Evolutionary conservation across 2,888 invertebrate genomes (phyloP).

Genomic region (Gisinianus flammeolus): DNA sequence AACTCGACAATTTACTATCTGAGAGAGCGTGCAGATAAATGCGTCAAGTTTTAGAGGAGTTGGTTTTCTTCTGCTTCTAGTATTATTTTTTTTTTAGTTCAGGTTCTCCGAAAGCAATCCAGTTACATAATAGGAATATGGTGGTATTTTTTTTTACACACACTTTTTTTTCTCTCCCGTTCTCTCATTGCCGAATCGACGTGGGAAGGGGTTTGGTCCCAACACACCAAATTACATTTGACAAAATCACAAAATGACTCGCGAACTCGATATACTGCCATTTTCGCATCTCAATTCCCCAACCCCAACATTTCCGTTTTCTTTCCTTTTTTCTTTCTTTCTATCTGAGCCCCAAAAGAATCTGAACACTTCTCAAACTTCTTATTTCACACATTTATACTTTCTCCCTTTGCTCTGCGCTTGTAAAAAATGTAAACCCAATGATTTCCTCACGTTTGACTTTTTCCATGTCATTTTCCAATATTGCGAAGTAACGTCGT

Average conservation of each 20-base stretch:
- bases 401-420: too few relatives aligned
- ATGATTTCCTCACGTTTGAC: too few relatives aligned
- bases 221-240: background rate
- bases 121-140: background rate
- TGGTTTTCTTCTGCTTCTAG: background rate
- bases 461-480: too few relatives aligned
- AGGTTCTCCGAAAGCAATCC: background rate
- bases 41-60: background rate
- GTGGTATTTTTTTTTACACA: background rate
- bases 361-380: too few relatives aligned
- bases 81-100: background rate
- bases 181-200: background rate
- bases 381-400: too few relatives aligned
- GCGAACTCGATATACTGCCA: background rate
- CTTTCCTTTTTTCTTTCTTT: too few relatives aligned
- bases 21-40: background rate
- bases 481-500: too few relatives aligned
- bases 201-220: background rate
- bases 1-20: background rate
- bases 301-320: too few relatives aligned
- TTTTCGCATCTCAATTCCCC: too few relatives aligned
- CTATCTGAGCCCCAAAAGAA: too few relatives aligned
- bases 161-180: background rate
- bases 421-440: too few relatives aligned
- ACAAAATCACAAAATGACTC: background rate